These are phyloP conservation scores for Nomada ferruginata DNA, from an alignment of 2,888 invertebrate genomes.

Conservation along the genomic window DNA sequence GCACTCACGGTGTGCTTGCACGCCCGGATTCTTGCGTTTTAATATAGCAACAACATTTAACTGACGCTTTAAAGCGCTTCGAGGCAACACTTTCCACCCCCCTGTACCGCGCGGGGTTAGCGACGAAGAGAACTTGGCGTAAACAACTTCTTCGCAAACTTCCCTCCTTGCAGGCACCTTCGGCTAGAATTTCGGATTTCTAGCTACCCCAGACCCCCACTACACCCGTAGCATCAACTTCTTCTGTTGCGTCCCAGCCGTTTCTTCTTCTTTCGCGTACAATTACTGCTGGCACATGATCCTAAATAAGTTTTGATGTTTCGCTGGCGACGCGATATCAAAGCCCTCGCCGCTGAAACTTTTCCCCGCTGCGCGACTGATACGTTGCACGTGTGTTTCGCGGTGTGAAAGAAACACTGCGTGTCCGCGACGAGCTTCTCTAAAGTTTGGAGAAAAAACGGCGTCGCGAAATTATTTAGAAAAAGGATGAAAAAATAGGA, in stretches of 20 bases:
- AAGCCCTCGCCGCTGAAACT: slow-evolving; percentile 27
- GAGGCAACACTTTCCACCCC: slow-evolving; percentile 65
- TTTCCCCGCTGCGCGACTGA: slow-evolving; percentile 15
- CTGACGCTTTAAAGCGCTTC: slow-evolving; percentile 71
- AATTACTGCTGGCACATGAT: slow-evolving; percentile 61
- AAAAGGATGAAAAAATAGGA: background rate
- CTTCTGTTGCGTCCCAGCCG: slow-evolving; percentile 55
- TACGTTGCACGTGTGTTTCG: background rate
- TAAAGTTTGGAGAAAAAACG: background rate
- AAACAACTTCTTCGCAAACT: slow-evolving; percentile 76
- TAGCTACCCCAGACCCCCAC: slow-evolving; percentile 45
- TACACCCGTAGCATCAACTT: slow-evolving; percentile 56
- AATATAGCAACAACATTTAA: slow-evolving; percentile 74
- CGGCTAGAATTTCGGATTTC: slow-evolving; percentile 76
- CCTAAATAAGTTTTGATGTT: slow-evolving; percentile 61
- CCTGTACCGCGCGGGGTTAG: slow-evolving; percentile 53
- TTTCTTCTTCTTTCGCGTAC: slow-evolving; percentile 60
- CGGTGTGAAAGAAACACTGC: background rate
- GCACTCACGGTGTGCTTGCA: background rate
- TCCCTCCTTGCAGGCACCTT: slow-evolving; percentile 71
- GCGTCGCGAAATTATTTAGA: background rate
- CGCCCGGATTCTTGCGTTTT: slow-evolving; percentile 64
- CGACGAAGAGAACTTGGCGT: slow-evolving; percentile 69
- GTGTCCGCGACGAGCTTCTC: no score
- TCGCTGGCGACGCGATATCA: slow-evolving; percentile 12